Percentiles rank a stretch among this genome's conserved stretches.
Conservation (phyloP, 2,113 vertebrate genomes). For the Forbesichthys papilliferus region DNA sequence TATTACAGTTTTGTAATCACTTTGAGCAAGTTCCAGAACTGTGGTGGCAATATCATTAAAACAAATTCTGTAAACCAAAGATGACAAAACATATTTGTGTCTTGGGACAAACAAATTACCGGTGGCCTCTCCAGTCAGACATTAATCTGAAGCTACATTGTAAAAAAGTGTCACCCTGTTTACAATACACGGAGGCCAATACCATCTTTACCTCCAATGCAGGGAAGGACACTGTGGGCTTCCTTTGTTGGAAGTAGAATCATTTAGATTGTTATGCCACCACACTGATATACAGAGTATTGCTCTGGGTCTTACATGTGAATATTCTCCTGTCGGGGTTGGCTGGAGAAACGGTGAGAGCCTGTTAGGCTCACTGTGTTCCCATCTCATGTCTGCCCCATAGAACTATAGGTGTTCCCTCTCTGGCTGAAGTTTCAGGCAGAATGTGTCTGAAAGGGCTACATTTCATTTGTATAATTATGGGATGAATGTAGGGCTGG, state of each 20-base stretch:
- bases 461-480: constrained; percentile 49
- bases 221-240: constrained; percentile 21
- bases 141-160: constrained; percentile 5
- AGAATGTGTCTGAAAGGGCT: constrained; percentile 31
- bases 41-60: too few species aligned
- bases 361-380: constrained; percentile 16
- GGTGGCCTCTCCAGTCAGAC: neutral
- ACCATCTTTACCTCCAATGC: constrained; percentile 22
- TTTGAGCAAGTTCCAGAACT: too few species aligned
- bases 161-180: constrained; percentile 6
- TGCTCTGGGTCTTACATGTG: constrained; percentile 23
- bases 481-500: constrained; percentile 40
- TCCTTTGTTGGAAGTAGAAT: constrained; percentile 51
- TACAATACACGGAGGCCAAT: constrained; percentile 18
- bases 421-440: constrained; percentile 35
- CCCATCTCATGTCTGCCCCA: neutral
- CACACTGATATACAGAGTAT: constrained; percentile 29
- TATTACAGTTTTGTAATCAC: too few species aligned
- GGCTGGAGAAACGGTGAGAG: constrained; percentile 21
- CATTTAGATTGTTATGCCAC: constrained; percentile 45
- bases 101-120: constrained; percentile 24
- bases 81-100: constrained; percentile 9
- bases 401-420: neutral
- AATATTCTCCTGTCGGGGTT: constrained; percentile 5
- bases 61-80: neutral